These are phyloP conservation scores for Eurois occulta DNA, from an alignment of 2,888 invertebrate species.

Conservation along the genomic window DNA sequence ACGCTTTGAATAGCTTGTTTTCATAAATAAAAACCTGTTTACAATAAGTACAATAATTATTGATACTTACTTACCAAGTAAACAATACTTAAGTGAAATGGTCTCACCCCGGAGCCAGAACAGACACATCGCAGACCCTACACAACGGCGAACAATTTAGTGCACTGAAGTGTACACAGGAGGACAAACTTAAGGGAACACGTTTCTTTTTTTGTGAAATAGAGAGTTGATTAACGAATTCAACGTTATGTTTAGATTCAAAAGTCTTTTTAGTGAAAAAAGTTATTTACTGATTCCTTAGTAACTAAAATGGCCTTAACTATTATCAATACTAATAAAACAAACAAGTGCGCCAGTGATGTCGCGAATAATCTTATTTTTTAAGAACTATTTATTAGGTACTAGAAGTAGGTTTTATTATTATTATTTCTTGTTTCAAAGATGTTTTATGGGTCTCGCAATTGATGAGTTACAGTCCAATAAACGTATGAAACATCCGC, in stretches of 20 bases:
- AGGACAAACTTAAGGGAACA: background rate
- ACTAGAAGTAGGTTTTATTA: too few species aligned
- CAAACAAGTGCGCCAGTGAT: background rate
- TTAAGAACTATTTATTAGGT: too few species aligned
- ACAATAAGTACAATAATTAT: background rate
- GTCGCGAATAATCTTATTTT: background rate
- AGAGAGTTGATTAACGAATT: background rate
- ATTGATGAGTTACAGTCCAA: background rate
- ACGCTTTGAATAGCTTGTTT: background rate
- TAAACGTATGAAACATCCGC: background rate
- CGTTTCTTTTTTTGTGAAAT: background rate
- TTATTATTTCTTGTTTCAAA: background rate
- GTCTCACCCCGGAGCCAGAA: slow-evolving; percentile 21
- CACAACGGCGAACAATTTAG: slow-evolving; percentile 63
- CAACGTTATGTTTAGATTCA: background rate
- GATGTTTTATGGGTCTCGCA: background rate
- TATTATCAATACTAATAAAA: background rate
- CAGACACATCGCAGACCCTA: slow-evolving; percentile 58
- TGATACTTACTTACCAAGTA: slow-evolving; percentile 3
- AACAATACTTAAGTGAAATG: slow-evolving; percentile 37
- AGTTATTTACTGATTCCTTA: too few species aligned
- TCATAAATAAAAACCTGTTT: background rate
- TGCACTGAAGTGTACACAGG: slow-evolving; percentile 61
- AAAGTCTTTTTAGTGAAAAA: background rate
- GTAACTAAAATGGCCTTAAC: background rate